Base-by-base conservation (phyloP, 2,888 invertebrate genomes). In the Heliconius ismenius region DNA sequence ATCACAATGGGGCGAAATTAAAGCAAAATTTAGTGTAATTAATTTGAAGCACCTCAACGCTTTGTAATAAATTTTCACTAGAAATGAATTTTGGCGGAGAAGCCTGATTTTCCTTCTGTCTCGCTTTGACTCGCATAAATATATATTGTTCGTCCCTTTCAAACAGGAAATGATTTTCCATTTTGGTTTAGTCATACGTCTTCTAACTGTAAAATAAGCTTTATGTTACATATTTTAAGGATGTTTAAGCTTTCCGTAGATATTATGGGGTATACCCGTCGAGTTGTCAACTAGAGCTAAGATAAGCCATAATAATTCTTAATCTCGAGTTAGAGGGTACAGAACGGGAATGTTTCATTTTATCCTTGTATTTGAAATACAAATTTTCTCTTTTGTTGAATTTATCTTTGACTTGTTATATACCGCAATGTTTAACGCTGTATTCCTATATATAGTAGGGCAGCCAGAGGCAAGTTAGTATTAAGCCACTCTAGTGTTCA, bases 1-100 rank as follows among this genome's bases (percentile, higher is more conserved):
- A 82, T 81, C 78, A 83, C 82, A 82, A 82, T 81, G 81, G 81
- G 78, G 79, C 82, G 79, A 82, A 83, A 82, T 83, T 83, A 83
- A 82, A 82, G 82, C 84, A 82, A 84, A 84, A 84, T 83, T 84
- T 83, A 81, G 85, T 82, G 84, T 86, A 87, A 94, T 94, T 94
- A 94, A 94, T 93, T 93, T 92, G 88, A 85, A 92, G 92, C 91
- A 91, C 90, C 90, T 93, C 94, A 91, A 92, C 92, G 94, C 92
- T 92, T 91, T 90, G 93, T 93, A 92, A 94, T 94, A 94, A 94
- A 93, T 94, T 92, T 92, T 92, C 91, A 92, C 92, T 92, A 90
- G 88, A 86, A 88, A 91, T 91, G 92, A 89, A 92, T 92, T 91
- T 91, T 90, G 90, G 90, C 90, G 36, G 58, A 54, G n/a, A 92